These are phyloP conservation scores for Zaprionus nigranus DNA, from an alignment of 1,140 invertebrate genomes.

Conservation along the genomic window DNA sequence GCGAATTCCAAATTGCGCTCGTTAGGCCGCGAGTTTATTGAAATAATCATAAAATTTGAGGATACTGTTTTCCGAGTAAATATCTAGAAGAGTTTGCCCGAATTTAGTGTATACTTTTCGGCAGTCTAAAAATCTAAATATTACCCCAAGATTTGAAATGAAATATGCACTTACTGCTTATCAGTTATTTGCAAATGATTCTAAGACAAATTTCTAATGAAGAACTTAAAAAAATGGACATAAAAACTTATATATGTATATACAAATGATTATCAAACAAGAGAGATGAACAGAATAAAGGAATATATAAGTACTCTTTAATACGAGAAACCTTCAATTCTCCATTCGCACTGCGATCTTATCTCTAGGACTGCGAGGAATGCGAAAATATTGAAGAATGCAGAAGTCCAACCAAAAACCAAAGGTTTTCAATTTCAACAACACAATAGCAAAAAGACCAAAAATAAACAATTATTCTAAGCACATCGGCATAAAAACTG, in stretches of 20 bases:
- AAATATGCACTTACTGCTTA: neutral
- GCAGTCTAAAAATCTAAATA: neutral
- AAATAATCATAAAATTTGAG: neutral
- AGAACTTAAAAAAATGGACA: neutral
- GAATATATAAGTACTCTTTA: no score
- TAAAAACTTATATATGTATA: no score
- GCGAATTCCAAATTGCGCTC: neutral
- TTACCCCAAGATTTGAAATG: neutral
- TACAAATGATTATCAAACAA: no score
- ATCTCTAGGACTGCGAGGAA: neutral
- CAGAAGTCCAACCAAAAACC: neutral
- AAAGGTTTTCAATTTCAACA: neutral
- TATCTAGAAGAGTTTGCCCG: neutral
- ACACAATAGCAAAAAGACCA: neutral
- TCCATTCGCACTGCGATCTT: no score
- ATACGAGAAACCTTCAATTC: no score
- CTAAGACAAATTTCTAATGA: neutral
- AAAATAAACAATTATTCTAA: neutral
- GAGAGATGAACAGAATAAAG: no score
- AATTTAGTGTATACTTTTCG: constrained; percentile 14
- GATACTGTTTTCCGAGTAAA: neutral
- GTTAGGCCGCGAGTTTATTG: neutral
- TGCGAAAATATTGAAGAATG: neutral
- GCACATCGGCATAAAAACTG: neutral
- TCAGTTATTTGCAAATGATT: neutral